Percentiles rank a stretch among this genome's conserved stretches.
Evolutionary conservation across 2,113 vertebrate species (phyloP).

Genomic region (Tapirus terrestris): DNA sequence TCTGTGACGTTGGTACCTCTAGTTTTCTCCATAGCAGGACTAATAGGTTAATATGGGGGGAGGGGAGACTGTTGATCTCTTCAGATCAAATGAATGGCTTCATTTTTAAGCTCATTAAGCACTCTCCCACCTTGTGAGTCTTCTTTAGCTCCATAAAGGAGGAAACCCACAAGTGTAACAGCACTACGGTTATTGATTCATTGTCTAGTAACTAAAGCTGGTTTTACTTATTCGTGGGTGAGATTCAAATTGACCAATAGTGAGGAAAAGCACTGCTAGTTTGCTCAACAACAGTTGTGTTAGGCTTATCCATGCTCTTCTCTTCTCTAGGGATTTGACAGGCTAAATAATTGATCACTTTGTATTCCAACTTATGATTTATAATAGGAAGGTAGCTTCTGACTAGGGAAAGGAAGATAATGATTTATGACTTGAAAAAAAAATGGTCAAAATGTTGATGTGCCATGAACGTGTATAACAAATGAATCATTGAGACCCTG

Average conservation of each 20-base stretch:
- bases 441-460: not conserved
- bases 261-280: not conserved
- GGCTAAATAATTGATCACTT: not conserved
- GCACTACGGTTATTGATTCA: not conserved
- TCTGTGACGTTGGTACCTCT: not conserved
- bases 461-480: not conserved
- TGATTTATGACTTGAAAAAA: constrained; percentile 50
- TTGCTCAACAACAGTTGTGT: not conserved
- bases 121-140: not conserved
- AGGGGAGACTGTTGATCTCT: constrained; percentile 22
- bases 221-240: constrained; percentile 10
- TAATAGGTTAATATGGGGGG: not conserved
- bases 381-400: not conserved
- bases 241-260: not conserved
- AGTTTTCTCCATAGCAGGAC: not conserved
- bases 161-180: not conserved
- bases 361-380: constrained; percentile 53
- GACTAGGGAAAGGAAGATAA: constrained; percentile 10
- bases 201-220: not conserved
- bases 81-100: not conserved
- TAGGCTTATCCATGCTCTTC: not conserved
- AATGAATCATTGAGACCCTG: not conserved
- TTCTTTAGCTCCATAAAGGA: not conserved
- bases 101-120: not conserved
- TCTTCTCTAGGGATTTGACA: constrained; percentile 22